Percentiles rank a stretch among this genome's conserved stretches.
Evolutionary conservation across 2,797 vertebrate genomes (phyloP).

Genomic region (Scolopax rusticola): DNA sequence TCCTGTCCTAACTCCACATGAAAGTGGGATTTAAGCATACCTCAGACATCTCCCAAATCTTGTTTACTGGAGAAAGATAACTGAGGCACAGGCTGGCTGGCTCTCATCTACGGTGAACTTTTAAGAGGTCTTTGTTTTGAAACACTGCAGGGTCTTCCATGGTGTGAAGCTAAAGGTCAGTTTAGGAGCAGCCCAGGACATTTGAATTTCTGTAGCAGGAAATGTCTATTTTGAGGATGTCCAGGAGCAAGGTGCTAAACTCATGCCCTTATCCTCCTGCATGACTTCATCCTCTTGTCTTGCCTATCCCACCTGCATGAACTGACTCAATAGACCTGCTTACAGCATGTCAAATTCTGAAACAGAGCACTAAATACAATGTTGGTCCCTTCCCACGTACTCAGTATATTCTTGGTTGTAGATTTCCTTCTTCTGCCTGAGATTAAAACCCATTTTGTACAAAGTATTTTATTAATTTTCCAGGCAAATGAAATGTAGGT

Average conservation of each 20-base stretch:
- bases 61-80: slow-evolving; percentile 62
- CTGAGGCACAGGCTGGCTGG: neutral
- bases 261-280: neutral
- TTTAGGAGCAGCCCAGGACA: neutral
- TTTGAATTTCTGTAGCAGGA: slow-evolving; percentile 13
- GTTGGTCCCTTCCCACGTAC: neutral
- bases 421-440: neutral
- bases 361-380: neutral
- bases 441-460: neutral
- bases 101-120: neutral
- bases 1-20: neutral
- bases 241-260: slow-evolving; percentile 39
- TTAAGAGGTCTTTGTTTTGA: slow-evolving; percentile 35
- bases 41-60: slow-evolving; percentile 1
- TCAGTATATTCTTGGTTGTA: neutral
- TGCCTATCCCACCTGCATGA: neutral
- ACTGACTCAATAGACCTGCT: neutral
- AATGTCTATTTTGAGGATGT: neutral
- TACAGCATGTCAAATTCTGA: rapidly evolving
- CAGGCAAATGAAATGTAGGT: neutral
- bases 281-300: neutral
- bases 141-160: neutral
- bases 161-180: neutral
- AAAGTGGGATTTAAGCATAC: neutral
- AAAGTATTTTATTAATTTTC: neutral